phyloP scores from a whole-genome alignment of 2,888 invertebrate species.

The Hoplodrina ambigua region DNA sequence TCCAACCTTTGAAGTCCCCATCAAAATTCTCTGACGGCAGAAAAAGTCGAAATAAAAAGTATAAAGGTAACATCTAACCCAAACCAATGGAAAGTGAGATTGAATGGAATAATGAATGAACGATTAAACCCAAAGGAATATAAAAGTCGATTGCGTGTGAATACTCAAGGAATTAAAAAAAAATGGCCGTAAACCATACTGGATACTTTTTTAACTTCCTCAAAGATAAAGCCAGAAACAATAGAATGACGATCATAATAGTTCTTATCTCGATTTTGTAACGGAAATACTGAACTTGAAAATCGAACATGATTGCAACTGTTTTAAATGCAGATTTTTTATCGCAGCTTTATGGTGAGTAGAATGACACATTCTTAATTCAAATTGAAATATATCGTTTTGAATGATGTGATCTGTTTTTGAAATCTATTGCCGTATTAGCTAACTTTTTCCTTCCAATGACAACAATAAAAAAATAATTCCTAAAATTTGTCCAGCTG shows the following conservation, averaged over 20 bases:
- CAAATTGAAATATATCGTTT: background rate
- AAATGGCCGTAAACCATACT: conserved; percentile 28
- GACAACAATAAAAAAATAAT: no score
- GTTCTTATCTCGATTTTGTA: conserved; percentile 46
- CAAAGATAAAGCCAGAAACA: conserved; percentile 52
- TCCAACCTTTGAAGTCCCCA: background rate
- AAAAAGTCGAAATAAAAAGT: conserved; percentile 20
- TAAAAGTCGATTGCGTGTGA: conserved; percentile 53
- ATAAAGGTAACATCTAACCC: conserved; percentile 21
- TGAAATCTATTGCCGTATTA: no score
- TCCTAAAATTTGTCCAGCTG: no score
- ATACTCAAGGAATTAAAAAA: conserved; percentile 38
- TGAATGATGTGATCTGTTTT: no score
- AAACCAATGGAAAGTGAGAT: conserved; percentile 36
- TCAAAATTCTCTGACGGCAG: background rate
- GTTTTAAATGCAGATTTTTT: conserved; percentile 5
- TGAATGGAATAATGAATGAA: conserved; percentile 54
- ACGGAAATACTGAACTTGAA: conserved; percentile 41
- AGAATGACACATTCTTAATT: background rate
- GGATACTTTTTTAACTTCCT: conserved; percentile 43
- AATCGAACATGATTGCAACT: conserved; percentile 21
- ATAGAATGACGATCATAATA: conserved; percentile 34
- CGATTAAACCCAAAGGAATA: conserved; percentile 41
- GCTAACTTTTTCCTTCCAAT: no score
- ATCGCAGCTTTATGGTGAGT: background rate